phyloP scores from a whole-genome alignment of 2,113 vertebrate species.

The Gopherus flavomarginatus region DNA sequence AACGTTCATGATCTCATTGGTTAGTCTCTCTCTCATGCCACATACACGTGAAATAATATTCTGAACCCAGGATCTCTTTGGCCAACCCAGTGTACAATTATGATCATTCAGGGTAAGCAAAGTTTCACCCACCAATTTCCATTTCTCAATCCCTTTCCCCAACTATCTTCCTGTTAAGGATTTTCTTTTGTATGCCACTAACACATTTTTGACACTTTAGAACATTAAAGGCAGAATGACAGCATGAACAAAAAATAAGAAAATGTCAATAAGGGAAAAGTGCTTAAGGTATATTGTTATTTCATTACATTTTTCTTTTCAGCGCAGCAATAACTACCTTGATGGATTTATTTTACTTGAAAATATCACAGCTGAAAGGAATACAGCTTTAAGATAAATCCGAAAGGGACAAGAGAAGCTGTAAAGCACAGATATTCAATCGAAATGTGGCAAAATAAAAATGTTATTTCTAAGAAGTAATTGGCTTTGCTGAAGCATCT shows the following conservation, averaged over 20 bases:
- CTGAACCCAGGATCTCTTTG: not conserved
- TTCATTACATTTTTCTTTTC: not conserved
- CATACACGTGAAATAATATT: not conserved
- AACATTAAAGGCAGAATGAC: not conserved
- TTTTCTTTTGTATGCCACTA: not conserved
- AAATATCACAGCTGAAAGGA: not conserved
- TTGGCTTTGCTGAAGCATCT: not conserved
- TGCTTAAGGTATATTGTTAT: not conserved
- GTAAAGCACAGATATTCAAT: not conserved
- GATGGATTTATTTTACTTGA: not conserved
- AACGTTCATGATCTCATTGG: fast-evolving
- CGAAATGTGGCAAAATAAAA: not conserved
- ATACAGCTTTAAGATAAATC: not conserved
- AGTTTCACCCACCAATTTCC: not conserved
- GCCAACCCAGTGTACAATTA: not conserved
- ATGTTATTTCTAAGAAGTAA: not conserved
- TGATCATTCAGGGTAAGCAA: not conserved
- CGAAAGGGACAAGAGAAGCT: not conserved
- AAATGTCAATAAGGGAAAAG: not conserved
- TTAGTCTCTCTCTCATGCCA: not conserved
- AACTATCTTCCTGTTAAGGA: not conserved
- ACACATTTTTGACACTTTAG: not conserved
- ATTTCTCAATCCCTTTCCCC: not conserved
- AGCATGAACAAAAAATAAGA: not conserved
- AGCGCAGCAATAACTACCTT: not conserved